Evolutionary conservation across 2,797 vertebrate genomes (phyloP).

Genomic region (Schizopygopsis malacanthus): DNA sequence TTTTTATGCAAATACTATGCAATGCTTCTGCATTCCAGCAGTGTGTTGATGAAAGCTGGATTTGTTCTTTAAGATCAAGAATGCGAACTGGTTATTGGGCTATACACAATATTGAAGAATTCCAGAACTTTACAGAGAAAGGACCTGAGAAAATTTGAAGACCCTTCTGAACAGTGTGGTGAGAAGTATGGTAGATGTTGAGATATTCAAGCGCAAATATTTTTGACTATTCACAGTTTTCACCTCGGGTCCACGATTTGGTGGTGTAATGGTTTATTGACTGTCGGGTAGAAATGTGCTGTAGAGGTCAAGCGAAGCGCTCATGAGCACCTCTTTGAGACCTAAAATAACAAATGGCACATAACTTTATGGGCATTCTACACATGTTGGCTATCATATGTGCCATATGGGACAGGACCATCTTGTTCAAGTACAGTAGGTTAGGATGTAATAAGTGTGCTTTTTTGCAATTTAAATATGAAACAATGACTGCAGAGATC

Average conservation of each 20-base stretch:
- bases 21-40: not conserved
- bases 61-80: constrained; percentile 3
- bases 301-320: not conserved
- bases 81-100: not conserved
- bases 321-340: too few species aligned
- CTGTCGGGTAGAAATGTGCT: not conserved
- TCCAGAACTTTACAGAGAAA: not conserved
- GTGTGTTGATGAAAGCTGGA: not conserved
- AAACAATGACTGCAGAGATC: not conserved
- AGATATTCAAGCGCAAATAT: not conserved
- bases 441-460: not conserved
- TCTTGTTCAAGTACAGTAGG: not conserved
- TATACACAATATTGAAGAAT: not conserved
- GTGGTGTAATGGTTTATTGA: not conserved
- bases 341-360: not conserved
- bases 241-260: not conserved
- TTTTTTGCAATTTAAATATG: not conserved
- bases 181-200: not conserved
- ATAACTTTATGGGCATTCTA: not conserved
- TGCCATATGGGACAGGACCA: not conserved
- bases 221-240: not conserved
- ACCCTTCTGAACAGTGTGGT: not conserved
- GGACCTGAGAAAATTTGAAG: not conserved
- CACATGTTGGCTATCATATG: not conserved
- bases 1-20: not conserved